phyloP scores from a whole-genome alignment of 1,140 invertebrate species.

The Globodera rostochiensis region DNA sequence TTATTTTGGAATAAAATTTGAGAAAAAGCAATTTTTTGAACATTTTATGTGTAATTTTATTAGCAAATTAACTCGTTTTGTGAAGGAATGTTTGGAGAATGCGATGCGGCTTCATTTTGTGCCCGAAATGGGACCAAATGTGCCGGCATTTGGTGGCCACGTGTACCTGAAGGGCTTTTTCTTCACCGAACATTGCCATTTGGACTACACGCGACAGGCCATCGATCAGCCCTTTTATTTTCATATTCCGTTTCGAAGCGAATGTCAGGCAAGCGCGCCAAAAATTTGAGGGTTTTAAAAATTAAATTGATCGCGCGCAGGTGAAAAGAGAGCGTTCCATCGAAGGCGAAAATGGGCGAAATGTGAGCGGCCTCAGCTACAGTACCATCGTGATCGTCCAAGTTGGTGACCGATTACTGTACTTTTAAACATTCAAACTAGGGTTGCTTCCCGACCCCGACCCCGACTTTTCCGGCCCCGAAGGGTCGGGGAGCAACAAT shows the following conservation, averaged over 20 bases:
- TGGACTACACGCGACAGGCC: slow-evolving; percentile 46
- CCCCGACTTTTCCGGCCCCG: too few relatives aligned
- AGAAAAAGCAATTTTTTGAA: background rate
- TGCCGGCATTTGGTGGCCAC: slow-evolving; percentile 44
- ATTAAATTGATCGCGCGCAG: background rate
- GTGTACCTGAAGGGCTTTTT: slow-evolving; percentile 58
- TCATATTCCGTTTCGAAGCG: slow-evolving; percentile 50
- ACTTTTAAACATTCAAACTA: too few relatives aligned
- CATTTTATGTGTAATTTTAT: too few relatives aligned
- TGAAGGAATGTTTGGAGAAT: slow-evolving; percentile 51
- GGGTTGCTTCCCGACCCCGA: too few relatives aligned
- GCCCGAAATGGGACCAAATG: slow-evolving; percentile 27
- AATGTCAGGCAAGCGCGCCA: slow-evolving; percentile 44
- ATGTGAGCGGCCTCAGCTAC: slow-evolving; percentile 40
- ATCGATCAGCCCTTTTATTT: slow-evolving; percentile 54
- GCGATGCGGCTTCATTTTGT: slow-evolving; percentile 56
- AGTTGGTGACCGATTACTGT: background rate
- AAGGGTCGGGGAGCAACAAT: too few relatives aligned
- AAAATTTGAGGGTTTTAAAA: background rate
- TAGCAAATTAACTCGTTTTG: background rate
- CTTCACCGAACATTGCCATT: slow-evolving; percentile 48
- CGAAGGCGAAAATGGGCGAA: background rate
- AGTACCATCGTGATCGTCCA: slow-evolving; percentile 49
- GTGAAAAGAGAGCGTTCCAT: slow-evolving; percentile 29
- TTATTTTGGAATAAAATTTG: background rate